Percentiles rank a stretch among this genome's conserved stretches.
phyloP scores from a whole-genome alignment of 2,797 vertebrate genomes.

The Distichodus sexfasciatus region DNA sequence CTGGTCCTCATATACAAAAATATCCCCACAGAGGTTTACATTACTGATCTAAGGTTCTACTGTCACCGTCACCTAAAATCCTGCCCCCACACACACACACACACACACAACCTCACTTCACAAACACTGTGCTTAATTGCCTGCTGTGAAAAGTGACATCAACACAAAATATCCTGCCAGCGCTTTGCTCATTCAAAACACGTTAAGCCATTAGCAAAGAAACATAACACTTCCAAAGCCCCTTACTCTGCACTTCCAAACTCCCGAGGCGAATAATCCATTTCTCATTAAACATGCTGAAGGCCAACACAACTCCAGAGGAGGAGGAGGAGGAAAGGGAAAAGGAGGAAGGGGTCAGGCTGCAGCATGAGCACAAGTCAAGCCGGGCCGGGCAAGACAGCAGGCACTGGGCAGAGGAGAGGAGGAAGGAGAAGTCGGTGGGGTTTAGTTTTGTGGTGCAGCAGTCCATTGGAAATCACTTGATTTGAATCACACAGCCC shows the following conservation, averaged over 20 bases:
- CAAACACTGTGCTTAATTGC: not conserved
- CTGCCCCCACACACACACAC: too few species aligned
- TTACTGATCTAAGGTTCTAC: too few species aligned
- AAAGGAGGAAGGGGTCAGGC: not conserved
- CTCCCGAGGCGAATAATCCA: not conserved
- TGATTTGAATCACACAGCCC: constrained; percentile 71
- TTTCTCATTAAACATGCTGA: not conserved
- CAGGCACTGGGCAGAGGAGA: constrained; percentile 33
- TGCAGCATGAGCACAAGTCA: not conserved
- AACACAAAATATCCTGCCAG: not conserved
- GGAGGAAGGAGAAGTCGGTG: constrained; percentile 39
- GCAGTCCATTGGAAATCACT: constrained; percentile 69
- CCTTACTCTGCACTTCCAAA: constrained; percentile 5
- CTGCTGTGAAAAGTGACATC: not conserved
- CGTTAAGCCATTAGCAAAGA: not conserved
- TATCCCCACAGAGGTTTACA: too few species aligned
- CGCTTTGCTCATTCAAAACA: not conserved
- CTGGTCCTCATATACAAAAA: too few species aligned
- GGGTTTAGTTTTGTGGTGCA: constrained; percentile 53
- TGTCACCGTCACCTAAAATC: too few species aligned
- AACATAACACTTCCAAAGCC: not conserved
- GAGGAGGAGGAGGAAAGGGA: not conserved
- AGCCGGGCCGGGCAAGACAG: constrained; percentile 8
- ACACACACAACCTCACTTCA: constrained; percentile 9
- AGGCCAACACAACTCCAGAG: not conserved